Percentiles rank a stretch among this genome's conserved stretches.
Conservation (phyloP, 2,888 invertebrate genomes). For the Drosophila infuscata region DNA sequence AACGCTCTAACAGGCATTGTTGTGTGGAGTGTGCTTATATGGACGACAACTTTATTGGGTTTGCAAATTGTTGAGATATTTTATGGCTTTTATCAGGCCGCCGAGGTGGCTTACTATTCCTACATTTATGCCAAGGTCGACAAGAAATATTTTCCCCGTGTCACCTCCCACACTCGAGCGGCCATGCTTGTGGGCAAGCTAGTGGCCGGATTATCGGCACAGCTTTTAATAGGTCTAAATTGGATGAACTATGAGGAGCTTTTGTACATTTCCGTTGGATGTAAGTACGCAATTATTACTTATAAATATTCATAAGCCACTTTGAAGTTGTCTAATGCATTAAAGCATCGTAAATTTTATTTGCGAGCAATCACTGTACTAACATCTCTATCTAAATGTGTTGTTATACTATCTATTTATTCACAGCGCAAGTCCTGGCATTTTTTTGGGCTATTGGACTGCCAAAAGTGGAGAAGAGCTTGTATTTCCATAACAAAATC, state of each 20-base stretch:
- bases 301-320: background rate
- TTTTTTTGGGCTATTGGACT: constrained; percentile 88
- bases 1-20: constrained; percentile 89
- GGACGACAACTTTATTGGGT: constrained; percentile 90
- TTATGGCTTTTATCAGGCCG: constrained; percentile 94
- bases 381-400: background rate
- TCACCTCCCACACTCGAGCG: constrained; percentile 90
- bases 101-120: constrained; percentile 96
- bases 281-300: constrained; percentile 82
- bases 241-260: constrained; percentile 88
- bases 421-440: constrained; percentile 87
- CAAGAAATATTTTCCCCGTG: constrained; percentile 89
- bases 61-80: constrained; percentile 90
- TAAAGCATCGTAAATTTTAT: background rate
- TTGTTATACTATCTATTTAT: background rate
- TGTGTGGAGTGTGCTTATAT: constrained; percentile 91
- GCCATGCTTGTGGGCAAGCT: constrained; percentile 90
- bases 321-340: background rate
- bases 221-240: constrained; percentile 87
- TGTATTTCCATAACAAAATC: constrained; percentile 87
- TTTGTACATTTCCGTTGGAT: constrained; percentile 88
- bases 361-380: background rate
- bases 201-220: constrained; percentile 88
- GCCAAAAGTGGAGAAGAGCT: constrained; percentile 87
- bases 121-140: constrained; percentile 96